These are phyloP conservation scores for Adoxophyes honmai DNA, from an alignment of 1,140 invertebrate genomes.

Conservation along the genomic window DNA sequence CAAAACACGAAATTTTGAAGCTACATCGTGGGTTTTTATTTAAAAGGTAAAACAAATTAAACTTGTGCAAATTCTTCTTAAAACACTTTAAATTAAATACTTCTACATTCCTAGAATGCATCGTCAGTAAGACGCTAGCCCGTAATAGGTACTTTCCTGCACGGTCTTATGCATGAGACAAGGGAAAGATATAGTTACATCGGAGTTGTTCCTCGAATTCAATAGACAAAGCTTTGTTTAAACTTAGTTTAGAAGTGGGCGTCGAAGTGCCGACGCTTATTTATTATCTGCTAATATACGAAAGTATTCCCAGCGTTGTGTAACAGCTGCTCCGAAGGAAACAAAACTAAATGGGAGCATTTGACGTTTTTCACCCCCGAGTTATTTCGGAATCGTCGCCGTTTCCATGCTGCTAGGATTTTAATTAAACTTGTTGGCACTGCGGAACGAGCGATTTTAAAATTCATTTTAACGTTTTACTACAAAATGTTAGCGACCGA, in stretches of 20 bases:
- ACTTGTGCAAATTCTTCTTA: too few relatives aligned
- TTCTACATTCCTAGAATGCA: too few relatives aligned
- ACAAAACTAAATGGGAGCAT: slow-evolving; percentile 36
- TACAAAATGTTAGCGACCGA: background rate
- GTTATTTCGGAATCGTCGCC: slow-evolving; percentile 37
- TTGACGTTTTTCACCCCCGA: slow-evolving; percentile 26
- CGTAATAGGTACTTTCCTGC: too few relatives aligned
- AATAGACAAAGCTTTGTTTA: background rate
- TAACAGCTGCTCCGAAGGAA: slow-evolving; percentile 27
- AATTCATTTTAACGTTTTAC: slow-evolving; percentile 36
- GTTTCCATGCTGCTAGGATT: slow-evolving; percentile 29
- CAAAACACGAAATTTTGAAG: too few relatives aligned
- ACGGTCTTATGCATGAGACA: too few relatives aligned
- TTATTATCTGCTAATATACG: slow-evolving; percentile 16
- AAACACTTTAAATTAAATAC: too few relatives aligned
- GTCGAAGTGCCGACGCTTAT: background rate
- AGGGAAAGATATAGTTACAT: too few relatives aligned
- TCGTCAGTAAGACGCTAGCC: too few relatives aligned
- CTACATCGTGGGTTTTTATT: too few relatives aligned
- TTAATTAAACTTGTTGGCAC: slow-evolving; percentile 41
- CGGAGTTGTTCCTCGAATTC: too few relatives aligned
- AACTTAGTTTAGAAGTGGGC: slow-evolving; percentile 1
- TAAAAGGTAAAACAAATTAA: too few relatives aligned
- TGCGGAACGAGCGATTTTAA: slow-evolving; percentile 32
- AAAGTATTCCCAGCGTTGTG: slow-evolving; percentile 9